Conservation (phyloP, 2,888 invertebrate species). For the Sinodicranocentrus sp. region DNA sequence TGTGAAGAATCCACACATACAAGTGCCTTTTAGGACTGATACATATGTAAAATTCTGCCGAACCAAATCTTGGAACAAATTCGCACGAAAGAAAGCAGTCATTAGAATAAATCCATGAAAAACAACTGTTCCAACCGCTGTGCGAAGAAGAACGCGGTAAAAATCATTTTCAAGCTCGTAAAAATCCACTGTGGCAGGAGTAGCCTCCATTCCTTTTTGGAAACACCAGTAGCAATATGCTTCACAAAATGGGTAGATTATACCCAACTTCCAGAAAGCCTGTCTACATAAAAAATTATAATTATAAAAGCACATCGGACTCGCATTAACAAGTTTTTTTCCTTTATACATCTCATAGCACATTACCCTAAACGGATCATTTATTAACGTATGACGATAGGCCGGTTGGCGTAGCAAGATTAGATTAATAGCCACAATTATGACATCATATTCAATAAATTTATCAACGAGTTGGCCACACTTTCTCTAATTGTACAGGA, state of each 20-base stretch:
- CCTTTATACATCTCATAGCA: no score
- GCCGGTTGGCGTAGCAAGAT: slow-evolving; percentile 89
- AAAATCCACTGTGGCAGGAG: slow-evolving; percentile 64
- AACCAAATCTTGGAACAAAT: slow-evolving; percentile 12
- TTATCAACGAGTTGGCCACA: slow-evolving; percentile 90
- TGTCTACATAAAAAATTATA: slow-evolving; percentile 76
- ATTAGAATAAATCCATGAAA: slow-evolving; percentile 67
- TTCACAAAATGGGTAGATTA: slow-evolving; percentile 88
- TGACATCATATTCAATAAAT: slow-evolving; percentile 94
- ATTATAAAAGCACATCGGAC: slow-evolving; percentile 1
- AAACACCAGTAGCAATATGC: slow-evolving; percentile 86
- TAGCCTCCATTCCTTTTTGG: slow-evolving; percentile 72
- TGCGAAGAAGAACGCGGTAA: slow-evolving; percentile 73
- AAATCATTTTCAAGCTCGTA: slow-evolving; percentile 76
- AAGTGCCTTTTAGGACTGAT: slow-evolving; percentile 74
- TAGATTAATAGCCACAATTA: slow-evolving; percentile 91
- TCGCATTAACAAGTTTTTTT: no score
- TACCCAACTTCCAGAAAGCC: slow-evolving; percentile 88
- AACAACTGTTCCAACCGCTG: slow-evolving; percentile 53
- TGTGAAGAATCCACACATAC: slow-evolving; percentile 71
- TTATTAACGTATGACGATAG: slow-evolving; percentile 91
- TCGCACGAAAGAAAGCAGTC: slow-evolving; percentile 35
- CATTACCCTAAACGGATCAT: slow-evolving; percentile 87
- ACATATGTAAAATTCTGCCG: slow-evolving; percentile 63
- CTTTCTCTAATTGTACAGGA: slow-evolving; percentile 81